Percentiles rank a stretch among this genome's conserved stretches.
These are phyloP conservation scores for Cyanoderma ruficeps DNA, from an alignment of 2,113 vertebrate species.

Conservation along the genomic window DNA sequence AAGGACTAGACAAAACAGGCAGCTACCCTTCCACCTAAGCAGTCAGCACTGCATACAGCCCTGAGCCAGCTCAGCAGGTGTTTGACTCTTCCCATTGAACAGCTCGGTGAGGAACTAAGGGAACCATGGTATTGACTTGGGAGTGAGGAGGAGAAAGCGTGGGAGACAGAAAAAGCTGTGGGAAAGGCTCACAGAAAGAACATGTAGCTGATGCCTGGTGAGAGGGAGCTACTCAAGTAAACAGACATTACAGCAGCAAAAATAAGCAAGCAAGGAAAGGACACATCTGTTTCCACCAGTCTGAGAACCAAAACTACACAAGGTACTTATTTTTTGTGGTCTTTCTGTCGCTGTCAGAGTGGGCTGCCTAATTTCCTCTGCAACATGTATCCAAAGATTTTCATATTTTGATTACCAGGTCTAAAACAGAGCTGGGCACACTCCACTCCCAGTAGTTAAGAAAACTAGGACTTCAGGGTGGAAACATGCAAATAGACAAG, in stretches of 20 bases:
- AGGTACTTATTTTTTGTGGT: background rate
- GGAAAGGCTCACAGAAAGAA: constrained; percentile 32
- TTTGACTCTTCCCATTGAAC: constrained; percentile 38
- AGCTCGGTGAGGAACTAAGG: background rate
- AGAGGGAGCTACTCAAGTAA: constrained; percentile 15
- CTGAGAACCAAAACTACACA: background rate
- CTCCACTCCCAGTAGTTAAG: background rate
- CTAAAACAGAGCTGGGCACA: background rate
- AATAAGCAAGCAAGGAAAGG: background rate
- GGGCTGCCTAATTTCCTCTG: background rate
- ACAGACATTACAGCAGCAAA: constrained; percentile 9
- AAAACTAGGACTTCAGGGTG: background rate
- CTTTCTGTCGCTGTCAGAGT: background rate
- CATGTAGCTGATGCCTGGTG: constrained; percentile 2
- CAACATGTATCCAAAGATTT: background rate
- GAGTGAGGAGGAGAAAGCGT: constrained; percentile 19
- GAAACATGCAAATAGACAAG: background rate
- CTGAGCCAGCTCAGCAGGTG: constrained; percentile 30
- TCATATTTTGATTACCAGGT: background rate
- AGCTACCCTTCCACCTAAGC: constrained; percentile 29
- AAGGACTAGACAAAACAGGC: constrained; percentile 4
- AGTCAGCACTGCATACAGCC: background rate
- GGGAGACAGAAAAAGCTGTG: constrained; percentile 26
- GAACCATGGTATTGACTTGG: background rate
- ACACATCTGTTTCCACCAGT: background rate